Evolutionary conservation across 37 sponge, comb jelly and placozoan genomes (phyloP), one percentile per base, ranked within the genome.

Genomic region (Spongilla lacustris): DNA sequence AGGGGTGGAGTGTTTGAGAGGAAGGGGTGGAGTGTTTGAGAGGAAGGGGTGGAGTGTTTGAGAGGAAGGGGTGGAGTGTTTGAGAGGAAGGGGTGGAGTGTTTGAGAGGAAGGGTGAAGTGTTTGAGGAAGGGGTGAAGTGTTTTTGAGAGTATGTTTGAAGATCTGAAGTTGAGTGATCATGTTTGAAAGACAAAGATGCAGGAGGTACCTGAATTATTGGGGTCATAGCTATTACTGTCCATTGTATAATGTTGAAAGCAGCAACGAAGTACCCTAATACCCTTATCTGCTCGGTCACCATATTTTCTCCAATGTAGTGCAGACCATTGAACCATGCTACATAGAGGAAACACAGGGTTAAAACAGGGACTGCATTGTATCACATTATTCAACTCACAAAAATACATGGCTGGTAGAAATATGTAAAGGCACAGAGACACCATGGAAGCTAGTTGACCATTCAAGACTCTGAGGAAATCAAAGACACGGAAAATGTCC

Each of bases 131-230:
- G n/a, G n/a, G n/a, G n/a, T n/a, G n/a, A n/a, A n/a, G n/a, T n/a
- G n/a, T n/a, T n/a, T n/a, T n/a, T n/a, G n/a, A n/a, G n/a, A n/a
- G n/a, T n/a, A n/a, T n/a, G n/a, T n/a, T n/a, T n/a, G n/a, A n/a
- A n/a, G n/a, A n/a, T n/a, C n/a, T n/a, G n/a, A n/a, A n/a, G n/a
- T n/a, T n/a, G n/a, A n/a, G n/a, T n/a, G n/a, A n/a, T n/a, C n/a
- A n/a, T n/a, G n/a, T n/a, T n/a, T n/a, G n/a, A n/a, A n/a, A n/a
- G n/a, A n/a, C n/a, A n/a, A n/a, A n/a, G n/a, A n/a, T n/a, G n/a
- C n/a, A n/a, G n/a, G n/a, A n/a, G 12, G n/a, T 75, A 85, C 87
- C 80, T 86, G 87, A 27, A 86, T 80, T 9, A 86, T 72, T 12
- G 80, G 87, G 1, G 80, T 4, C 23, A 79, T 10, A 50, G 79